Conservation (phyloP, 2,113 vertebrate species). For the Bettongia penicillata region DNA sequence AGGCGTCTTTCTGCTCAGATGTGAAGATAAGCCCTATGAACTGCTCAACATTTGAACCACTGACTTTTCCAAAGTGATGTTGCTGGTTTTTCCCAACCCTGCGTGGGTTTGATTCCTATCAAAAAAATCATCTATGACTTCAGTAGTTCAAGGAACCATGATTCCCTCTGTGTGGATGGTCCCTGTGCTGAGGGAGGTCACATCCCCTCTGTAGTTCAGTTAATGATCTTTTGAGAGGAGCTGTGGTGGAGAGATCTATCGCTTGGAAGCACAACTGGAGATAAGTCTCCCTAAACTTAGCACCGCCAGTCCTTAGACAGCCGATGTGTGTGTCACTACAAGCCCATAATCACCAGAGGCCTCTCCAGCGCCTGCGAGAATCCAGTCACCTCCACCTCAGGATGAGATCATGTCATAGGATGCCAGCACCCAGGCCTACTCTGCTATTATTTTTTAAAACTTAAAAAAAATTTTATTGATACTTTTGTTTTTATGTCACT, state of each 20-base stretch:
- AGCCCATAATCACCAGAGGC: background rate
- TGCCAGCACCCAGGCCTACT: background rate
- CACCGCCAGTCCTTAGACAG: background rate
- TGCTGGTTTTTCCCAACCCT: background rate
- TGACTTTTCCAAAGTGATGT: background rate
- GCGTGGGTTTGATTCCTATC: background rate
- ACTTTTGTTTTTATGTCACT: background rate
- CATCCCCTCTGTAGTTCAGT: background rate
- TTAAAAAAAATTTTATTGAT: background rate
- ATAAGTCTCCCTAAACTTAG: background rate
- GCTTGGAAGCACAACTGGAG: background rate
- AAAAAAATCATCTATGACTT: slow-evolving; percentile 15
- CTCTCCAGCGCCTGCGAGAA: too few species aligned
- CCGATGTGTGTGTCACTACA: background rate
- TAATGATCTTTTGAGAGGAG: background rate
- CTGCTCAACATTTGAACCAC: background rate
- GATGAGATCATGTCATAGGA: background rate
- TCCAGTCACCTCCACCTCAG: background rate
- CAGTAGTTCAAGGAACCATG: background rate
- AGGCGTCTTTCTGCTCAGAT: background rate
- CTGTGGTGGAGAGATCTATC: background rate
- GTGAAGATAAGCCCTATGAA: background rate
- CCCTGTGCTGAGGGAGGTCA: background rate
- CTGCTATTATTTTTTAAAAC: background rate
- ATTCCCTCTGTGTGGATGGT: background rate